phyloP scores from a whole-genome alignment of 2,888 invertebrate genomes.

The Omphaloscelis lunosa region DNA sequence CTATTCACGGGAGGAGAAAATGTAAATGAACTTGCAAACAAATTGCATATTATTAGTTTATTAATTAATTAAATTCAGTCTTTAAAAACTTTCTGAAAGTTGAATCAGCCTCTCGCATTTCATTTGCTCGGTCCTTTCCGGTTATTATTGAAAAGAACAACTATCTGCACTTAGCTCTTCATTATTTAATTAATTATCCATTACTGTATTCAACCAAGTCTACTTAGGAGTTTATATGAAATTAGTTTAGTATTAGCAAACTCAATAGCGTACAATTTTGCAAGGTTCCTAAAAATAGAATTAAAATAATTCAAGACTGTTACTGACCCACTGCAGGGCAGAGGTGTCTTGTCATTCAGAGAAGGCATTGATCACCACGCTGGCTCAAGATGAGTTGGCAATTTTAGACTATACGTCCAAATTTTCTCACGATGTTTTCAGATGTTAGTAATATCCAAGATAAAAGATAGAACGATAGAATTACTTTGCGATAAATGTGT shows the following conservation, averaged over 20 bases:
- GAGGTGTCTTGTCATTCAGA: not conserved
- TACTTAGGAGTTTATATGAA: not conserved
- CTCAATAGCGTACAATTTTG: not conserved
- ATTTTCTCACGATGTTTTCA: not conserved
- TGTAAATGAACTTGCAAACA: conserved; percentile 37
- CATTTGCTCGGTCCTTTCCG: not conserved
- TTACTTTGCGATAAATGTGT: conserved; percentile 3
- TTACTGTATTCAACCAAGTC: not conserved
- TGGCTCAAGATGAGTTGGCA: not conserved
- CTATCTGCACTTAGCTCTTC: not conserved
- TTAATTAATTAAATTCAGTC: conserved; percentile 10
- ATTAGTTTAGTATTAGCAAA: not conserved
- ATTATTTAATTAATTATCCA: not conserved
- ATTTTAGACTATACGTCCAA: not conserved
- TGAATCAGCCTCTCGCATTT: not conserved
- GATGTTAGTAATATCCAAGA: not conserved
- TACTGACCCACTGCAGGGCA: not conserved
- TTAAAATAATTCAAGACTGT: not conserved
- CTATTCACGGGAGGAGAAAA: conserved; percentile 11
- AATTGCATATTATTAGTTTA: conserved; percentile 24
- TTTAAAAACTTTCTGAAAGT: conserved; percentile 13
- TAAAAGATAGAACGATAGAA: not conserved
- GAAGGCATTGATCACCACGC: not conserved
- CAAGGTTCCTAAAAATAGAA: not conserved
- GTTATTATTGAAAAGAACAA: not conserved